Percentiles rank a stretch among this genome's conserved stretches.
Conservation (phyloP, 2,797 vertebrate genomes). For the Denticeps clupeoides region DNA sequence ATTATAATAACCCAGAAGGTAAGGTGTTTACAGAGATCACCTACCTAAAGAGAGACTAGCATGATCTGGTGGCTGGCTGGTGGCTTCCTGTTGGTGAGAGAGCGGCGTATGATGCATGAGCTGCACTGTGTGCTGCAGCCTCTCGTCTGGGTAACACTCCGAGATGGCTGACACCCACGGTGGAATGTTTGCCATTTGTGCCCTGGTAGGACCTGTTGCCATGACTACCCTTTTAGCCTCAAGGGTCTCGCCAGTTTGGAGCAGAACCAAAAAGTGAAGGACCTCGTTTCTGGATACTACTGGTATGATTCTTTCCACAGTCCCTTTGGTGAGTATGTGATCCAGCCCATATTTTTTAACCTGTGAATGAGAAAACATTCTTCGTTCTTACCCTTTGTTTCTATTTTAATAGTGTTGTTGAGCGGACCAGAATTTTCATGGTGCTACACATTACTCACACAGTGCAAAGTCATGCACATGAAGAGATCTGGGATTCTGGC, state of each 20-base stretch:
- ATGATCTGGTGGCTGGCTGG: conserved; percentile 9
- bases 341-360: conserved; percentile 50
- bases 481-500: too few relatives aligned
- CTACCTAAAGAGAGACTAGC: conserved; percentile 28
- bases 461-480: too few relatives aligned
- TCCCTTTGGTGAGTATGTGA: conserved; percentile 50
- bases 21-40: too few relatives aligned
- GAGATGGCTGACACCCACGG: conserved; percentile 49
- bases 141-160: conserved; percentile 58
- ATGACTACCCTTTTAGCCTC: conserved; percentile 48
- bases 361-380: conserved; percentile 35
- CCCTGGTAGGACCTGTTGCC: conserved; percentile 60
- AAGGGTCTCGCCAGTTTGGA: conserved; percentile 43
- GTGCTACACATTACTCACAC: too few relatives aligned
- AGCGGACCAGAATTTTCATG: too few relatives aligned
- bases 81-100: conserved; percentile 21
- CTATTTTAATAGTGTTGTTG: neutral
- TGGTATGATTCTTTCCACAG: conserved; percentile 51
- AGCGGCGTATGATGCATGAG: conserved; percentile 53
- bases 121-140: conserved; percentile 56
- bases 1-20: neutral
- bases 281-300: conserved; percentile 31
- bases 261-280: conserved; percentile 48
- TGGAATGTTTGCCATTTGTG: conserved; percentile 64
- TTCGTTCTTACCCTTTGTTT: neutral